These are phyloP conservation scores for Poeciliopsis prolifica DNA, from an alignment of 2,113 vertebrate species.

Conservation along the genomic window DNA sequence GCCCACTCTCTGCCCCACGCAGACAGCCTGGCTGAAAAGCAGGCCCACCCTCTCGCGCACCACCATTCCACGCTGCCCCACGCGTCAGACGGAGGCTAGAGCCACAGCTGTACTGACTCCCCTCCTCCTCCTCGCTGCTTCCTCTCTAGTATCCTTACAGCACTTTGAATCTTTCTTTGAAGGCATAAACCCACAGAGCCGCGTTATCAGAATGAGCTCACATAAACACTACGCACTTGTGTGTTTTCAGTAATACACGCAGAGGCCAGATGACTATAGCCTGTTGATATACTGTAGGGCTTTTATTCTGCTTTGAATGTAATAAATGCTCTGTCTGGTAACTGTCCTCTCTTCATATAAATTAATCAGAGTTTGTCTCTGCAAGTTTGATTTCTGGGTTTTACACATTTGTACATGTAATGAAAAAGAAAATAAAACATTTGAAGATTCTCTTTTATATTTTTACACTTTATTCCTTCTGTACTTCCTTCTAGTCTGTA, in stretches of 20 bases:
- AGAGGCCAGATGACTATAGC: slow-evolving; percentile 44
- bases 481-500: no score
- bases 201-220: slow-evolving; percentile 39
- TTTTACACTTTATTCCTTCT: no score
- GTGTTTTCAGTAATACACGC: slow-evolving; percentile 35
- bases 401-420: background rate
- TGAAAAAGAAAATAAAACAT: no score
- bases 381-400: background rate
- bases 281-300: slow-evolving; percentile 52
- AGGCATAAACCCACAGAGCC: slow-evolving; percentile 16
- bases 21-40: slow-evolving; percentile 68
- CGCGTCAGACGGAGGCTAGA: slow-evolving; percentile 74
- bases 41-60: slow-evolving; percentile 52
- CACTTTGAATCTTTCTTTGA: slow-evolving; percentile 65
- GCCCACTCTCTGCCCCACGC: slow-evolving; percentile 54
- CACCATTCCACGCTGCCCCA: slow-evolving; percentile 74
- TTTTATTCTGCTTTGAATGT: slow-evolving; percentile 64
- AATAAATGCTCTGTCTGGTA: slow-evolving; percentile 70
- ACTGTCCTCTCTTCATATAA: slow-evolving; percentile 17
- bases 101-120: slow-evolving; percentile 14
- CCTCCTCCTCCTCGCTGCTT: slow-evolving; percentile 34
- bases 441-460: no score
- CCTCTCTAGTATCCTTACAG: slow-evolving; percentile 63
- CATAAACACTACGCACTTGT: slow-evolving; percentile 37
- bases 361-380: background rate